These are phyloP conservation scores for Musca vetustissima DNA, from an alignment of 1,140 invertebrate genomes.

Conservation along the genomic window DNA sequence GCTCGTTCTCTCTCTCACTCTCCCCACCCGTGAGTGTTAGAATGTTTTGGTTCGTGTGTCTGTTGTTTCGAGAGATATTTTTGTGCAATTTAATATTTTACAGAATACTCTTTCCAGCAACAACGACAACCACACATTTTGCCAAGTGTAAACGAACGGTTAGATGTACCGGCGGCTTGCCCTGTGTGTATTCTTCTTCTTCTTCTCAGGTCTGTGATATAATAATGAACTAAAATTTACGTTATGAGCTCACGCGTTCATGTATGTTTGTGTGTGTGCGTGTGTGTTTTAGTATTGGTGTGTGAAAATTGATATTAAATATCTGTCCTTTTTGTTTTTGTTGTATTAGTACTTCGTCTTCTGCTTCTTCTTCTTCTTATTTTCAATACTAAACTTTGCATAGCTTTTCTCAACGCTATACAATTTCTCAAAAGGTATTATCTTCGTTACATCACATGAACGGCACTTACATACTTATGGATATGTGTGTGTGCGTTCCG, in stretches of 20 bases:
- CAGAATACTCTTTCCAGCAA: not conserved
- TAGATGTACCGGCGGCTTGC: no score
- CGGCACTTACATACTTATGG: no score
- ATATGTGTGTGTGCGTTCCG: not conserved
- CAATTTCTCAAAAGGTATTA: slow-evolving; percentile 19
- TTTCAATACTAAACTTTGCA: not conserved
- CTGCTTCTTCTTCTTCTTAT: slow-evolving; percentile 1
- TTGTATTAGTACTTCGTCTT: not conserved
- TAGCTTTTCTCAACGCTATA: slow-evolving; percentile 16
- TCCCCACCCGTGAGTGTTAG: not conserved
- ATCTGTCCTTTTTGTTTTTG: slow-evolving; percentile 1
- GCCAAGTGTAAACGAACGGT: no score
- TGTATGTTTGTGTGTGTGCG: not conserved
- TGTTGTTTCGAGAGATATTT: slow-evolving; percentile 10
- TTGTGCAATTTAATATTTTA: slow-evolving; percentile 22
- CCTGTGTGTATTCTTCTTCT: no score
- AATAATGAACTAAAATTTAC: slow-evolving; percentile 18
- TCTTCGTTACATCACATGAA: slow-evolving; percentile 9
- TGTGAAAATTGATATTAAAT: slow-evolving; percentile 17
- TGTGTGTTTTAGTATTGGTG: not conserved
- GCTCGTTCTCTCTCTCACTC: not conserved
- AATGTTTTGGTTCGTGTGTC: not conserved
- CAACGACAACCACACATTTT: no score
- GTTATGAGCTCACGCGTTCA: not conserved
- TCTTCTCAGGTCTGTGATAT: no score